Percentiles rank a stretch among this genome's conserved stretches.
These are phyloP conservation scores for Corbicula japonica DNA, from an alignment of 2,888 invertebrate genomes.

Conservation along the genomic window DNA sequence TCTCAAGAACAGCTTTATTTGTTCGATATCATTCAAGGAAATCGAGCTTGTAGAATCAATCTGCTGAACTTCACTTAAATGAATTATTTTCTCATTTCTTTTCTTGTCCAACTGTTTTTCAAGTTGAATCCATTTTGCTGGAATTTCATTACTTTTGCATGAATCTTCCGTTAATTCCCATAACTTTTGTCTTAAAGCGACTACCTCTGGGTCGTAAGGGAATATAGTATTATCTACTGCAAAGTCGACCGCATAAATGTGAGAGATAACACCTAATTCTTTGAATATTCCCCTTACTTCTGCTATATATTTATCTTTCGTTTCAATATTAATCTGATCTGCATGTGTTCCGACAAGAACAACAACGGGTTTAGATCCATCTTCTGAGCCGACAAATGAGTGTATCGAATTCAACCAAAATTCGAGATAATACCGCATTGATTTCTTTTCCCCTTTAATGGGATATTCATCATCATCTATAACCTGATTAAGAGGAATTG, in stretches of 20 bases:
- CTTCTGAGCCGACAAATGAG: no score
- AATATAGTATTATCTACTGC: conserved; percentile 3
- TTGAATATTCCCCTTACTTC: conserved; percentile 4
- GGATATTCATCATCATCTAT: no score
- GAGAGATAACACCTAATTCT: background rate
- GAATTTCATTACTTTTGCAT: conserved; percentile 2
- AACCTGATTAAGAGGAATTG: no score
- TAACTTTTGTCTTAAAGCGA: background rate
- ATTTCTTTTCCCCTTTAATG: no score
- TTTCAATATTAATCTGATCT: background rate
- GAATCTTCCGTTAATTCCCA: background rate
- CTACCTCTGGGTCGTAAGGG: background rate
- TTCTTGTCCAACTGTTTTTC: background rate
- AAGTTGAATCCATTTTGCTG: conserved; percentile 10
- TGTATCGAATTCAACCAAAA: no score
- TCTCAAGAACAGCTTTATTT: conserved; percentile 12
- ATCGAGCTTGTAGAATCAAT: background rate
- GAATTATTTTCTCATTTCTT: background rate
- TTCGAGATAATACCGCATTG: no score
- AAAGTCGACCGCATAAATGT: conserved; percentile 2
- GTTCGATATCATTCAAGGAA: conserved; percentile 2
- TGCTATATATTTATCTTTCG: background rate
- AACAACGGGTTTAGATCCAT: no score
- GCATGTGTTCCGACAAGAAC: no score
- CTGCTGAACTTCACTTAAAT: background rate